phyloP scores from a whole-genome alignment of 2,113 vertebrate genomes.

The Aspidoscelis tigris region DNA sequence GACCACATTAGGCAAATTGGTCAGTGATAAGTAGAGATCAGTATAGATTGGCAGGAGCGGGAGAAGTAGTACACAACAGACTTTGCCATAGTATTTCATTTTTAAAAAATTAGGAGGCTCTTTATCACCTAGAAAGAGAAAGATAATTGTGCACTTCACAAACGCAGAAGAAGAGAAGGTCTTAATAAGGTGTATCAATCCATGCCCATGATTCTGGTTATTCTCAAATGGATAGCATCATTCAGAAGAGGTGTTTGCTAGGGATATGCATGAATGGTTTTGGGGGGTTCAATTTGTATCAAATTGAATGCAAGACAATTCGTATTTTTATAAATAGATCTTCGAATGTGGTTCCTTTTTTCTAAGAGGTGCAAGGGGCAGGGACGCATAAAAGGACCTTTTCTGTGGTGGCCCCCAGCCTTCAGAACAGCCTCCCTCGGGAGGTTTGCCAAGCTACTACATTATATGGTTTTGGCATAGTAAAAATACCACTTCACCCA shows the following conservation, averaged over 20 bases:
- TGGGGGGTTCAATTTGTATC: too few relatives aligned
- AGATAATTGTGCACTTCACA: constrained; percentile 48
- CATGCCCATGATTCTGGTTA: constrained; percentile 69
- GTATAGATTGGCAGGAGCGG: constrained; percentile 5
- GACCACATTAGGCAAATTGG: constrained; percentile 42
- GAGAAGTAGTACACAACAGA: constrained; percentile 40
- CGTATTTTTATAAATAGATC: too few relatives aligned
- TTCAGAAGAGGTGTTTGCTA: constrained; percentile 13
- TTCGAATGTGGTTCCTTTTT: too few relatives aligned
- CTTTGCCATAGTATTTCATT: constrained; percentile 24
- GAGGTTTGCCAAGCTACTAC: too few relatives aligned
- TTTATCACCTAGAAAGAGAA: neutral
- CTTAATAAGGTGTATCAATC: constrained; percentile 30
- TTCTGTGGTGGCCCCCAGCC: too few relatives aligned
- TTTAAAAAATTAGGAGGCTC: neutral
- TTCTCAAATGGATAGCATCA: constrained; percentile 44
- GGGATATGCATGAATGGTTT: too few relatives aligned
- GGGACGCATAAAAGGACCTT: too few relatives aligned
- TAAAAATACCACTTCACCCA: too few relatives aligned
- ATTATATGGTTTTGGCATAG: neutral
- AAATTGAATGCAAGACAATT: too few relatives aligned
- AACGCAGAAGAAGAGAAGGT: constrained; percentile 41
- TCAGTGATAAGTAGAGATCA: constrained; percentile 49
- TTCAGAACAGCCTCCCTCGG: too few relatives aligned
- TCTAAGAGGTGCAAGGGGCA: too few relatives aligned